A percentile compares a stretch with the other conserved stretches of the same genome.
These are phyloP conservation scores for Thymallus thymallus DNA, from an alignment of 2,113 vertebrate genomes.

Conservation along the genomic window DNA sequence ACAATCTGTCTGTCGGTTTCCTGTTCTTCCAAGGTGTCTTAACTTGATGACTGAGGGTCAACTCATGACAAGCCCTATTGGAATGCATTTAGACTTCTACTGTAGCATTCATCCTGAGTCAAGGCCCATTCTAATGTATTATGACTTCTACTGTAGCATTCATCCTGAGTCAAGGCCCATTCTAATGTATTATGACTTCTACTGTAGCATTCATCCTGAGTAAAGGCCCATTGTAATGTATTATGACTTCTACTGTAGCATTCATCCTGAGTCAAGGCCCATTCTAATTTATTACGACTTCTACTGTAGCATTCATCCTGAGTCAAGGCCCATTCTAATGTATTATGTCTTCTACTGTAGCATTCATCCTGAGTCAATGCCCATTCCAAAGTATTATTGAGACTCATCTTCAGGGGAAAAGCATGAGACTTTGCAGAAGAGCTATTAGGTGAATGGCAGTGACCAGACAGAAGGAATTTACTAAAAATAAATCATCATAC, in stretches of 20 bases:
- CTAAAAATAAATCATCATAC: no score
- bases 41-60: background rate
- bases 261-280: background rate
- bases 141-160: background rate
- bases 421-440: background rate
- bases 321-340: conserved; percentile 1
- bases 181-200: background rate
- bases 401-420: background rate
- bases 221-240: background rate
- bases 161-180: background rate
- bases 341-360: background rate
- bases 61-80: conserved; percentile 33
- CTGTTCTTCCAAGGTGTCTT: background rate
- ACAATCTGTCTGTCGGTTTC: background rate
- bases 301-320: background rate
- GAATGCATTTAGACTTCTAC: conserved; percentile 23
- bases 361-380: background rate
- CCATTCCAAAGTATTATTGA: background rate
- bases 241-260: background rate
- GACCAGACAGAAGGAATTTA: no score
- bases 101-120: background rate
- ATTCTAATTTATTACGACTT: background rate
- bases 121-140: background rate
- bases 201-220: background rate
- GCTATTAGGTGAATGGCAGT: background rate